Base-by-base conservation (phyloP, 2,888 invertebrate genomes). In the Oasisia sp. region DNA sequence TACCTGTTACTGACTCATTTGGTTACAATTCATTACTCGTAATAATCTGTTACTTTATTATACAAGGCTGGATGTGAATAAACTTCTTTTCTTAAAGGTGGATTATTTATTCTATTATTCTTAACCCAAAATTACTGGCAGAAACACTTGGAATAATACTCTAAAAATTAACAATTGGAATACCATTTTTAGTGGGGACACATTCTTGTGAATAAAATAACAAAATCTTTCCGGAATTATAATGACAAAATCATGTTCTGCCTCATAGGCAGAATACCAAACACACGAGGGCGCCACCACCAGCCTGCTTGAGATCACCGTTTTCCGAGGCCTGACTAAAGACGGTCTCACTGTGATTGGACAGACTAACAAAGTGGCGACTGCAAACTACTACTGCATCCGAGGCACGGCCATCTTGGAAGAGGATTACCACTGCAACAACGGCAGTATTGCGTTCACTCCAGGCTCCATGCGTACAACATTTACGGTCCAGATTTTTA, bases 311-410 rank as follows among this genome's bases (percentile, higher is more conserved):
- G 93, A 91, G 27, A 91, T 96, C 8, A 92, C 91, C 8, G 94
- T 96, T 19, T 93, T 92, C 45, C 93, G 96, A 91, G 96, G 96
- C 14, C 91, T 95, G 12, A 94, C 94, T 14, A 56, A 89, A 0
- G 95, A 95, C 91, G 95, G 95, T 4, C 92, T 92, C 11, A 94
- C 95, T 45, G 89, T 92, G n/a, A 93, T 96, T 32, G 96, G 96
- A 14, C 94, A 95, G 7, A 92, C 95, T 14, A 93, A 94, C 50
- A 92, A 90, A 0, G 92, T 93, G 1, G 95, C 95, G 19, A 94
- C 94, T 2, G 95, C 95, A 8, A 93, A 93, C 58, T 95, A 95
- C 92, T 93, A 92, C 91, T 93, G 95, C 89, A 45, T 93, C 5
- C 89, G 94, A 0, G 93, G 93, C 27, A 94, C 95, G 27, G 95